These are phyloP conservation scores for Micronisus gabar DNA, from an alignment of 2,113 vertebrate species.

Conservation along the genomic window DNA sequence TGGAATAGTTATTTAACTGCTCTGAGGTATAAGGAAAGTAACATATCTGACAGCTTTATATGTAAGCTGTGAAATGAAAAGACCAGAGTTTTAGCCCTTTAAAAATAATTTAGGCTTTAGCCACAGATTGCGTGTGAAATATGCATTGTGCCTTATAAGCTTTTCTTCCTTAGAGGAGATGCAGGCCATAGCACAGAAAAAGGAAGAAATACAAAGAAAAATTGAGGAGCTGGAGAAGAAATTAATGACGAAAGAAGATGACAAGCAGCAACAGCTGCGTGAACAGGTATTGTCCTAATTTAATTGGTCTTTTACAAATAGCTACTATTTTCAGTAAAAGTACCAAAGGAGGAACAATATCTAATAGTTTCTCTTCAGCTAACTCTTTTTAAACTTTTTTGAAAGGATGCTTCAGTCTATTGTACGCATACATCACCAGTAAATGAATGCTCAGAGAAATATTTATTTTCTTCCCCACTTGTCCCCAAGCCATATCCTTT, in stretches of 20 bases:
- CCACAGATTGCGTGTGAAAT: neutral
- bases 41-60: neutral
- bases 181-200: constrained; percentile 66
- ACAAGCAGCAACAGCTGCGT: neutral
- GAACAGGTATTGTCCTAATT: constrained; percentile 56
- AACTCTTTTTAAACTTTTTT: neutral
- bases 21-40: neutral
- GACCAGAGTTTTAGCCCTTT: neutral
- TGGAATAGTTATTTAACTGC: neutral
- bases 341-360: neutral
- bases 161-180: constrained; percentile 66
- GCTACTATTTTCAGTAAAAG: neutral
- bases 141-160: neutral
- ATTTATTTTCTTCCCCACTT: neutral
- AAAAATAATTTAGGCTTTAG: neutral
- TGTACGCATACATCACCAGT: accelerated
- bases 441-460: neutral
- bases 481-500: neutral
- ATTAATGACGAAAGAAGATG: constrained; percentile 58
- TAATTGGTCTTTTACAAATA: neutral
- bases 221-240: constrained; percentile 78
- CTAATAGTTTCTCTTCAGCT: neutral
- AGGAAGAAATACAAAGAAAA: constrained; percentile 72
- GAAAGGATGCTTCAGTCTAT: neutral
- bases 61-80: neutral